Evolutionary conservation across 2,113 vertebrate genomes (phyloP).

Genomic region (Odocoileus virginianus): DNA sequence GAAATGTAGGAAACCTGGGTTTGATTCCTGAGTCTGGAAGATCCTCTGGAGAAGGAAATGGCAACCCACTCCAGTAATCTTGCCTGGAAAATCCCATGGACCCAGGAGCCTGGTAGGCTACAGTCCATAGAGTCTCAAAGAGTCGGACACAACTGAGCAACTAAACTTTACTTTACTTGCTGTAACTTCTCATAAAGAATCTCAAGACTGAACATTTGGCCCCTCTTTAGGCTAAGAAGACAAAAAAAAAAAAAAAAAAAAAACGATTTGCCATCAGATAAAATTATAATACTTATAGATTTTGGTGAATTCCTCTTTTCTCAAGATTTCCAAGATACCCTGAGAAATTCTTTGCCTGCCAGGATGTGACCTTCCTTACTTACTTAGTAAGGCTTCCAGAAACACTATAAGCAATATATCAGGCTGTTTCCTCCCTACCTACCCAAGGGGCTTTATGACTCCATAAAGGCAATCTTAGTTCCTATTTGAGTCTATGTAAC

Average conservation of each 20-base stretch:
- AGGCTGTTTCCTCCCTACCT: not conserved
- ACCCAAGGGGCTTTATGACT: not conserved
- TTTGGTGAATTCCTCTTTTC: not conserved
- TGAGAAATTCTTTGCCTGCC: not conserved
- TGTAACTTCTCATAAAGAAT: not conserved
- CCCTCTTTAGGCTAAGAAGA: not conserved
- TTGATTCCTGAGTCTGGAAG: not conserved
- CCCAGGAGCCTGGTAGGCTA: not conserved
- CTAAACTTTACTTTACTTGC: not conserved
- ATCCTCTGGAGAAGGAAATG: not conserved
- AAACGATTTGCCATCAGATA: not conserved
- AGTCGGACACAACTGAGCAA: fast-evolving
- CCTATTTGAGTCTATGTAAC: not conserved
- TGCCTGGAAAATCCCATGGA: not conserved
- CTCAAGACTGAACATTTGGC: not conserved
- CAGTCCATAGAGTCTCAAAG: not conserved
- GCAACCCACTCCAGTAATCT: not conserved
- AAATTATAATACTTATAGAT: not conserved
- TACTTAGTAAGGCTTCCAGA: not conserved
- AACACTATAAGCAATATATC: not conserved
- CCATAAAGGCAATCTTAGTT: not conserved
- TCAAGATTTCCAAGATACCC: not conserved
- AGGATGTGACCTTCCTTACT: not conserved
- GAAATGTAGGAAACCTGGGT: not conserved
- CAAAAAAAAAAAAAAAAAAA: not conserved